Conservation (phyloP, 1,140 invertebrate genomes). For the Penaeus indicus region DNA sequence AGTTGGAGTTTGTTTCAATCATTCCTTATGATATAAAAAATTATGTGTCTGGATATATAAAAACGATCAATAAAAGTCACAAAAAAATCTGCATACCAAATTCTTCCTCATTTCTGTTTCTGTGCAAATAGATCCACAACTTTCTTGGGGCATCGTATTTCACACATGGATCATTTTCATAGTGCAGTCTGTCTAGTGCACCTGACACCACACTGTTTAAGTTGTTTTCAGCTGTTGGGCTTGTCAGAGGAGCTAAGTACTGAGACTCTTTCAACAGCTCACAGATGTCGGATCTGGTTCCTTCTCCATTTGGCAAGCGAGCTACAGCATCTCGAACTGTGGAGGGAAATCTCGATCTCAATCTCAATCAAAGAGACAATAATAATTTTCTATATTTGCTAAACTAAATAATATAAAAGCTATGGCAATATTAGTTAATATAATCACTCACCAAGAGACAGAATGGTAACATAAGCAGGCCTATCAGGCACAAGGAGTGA, state of each 20-base stretch:
- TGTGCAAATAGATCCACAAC: conserved; percentile 91
- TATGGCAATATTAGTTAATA: conserved; percentile 68
- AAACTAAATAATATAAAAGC: neutral
- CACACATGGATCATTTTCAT: conserved; percentile 90
- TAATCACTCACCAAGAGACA: conserved; percentile 76
- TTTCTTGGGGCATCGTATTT: conserved; percentile 90
- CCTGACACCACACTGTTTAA: conserved; percentile 89
- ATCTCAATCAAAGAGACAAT: neutral
- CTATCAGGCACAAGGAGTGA: conserved; percentile 85
- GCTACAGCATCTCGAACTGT: conserved; percentile 90
- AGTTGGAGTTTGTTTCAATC: neutral
- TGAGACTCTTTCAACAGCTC: conserved; percentile 87
- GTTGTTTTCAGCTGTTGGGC: conserved; percentile 76
- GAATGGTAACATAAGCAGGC: conserved; percentile 91
- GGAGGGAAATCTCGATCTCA: conserved; percentile 67
- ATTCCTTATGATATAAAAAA: neutral
- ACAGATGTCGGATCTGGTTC: conserved; percentile 90
- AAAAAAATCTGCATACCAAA: conserved; percentile 74
- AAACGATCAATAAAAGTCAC: neutral
- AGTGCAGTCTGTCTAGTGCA: conserved; percentile 88
- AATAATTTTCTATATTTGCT: neutral
- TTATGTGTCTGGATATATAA: neutral
- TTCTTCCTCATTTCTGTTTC: conserved; percentile 82
- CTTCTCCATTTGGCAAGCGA: conserved; percentile 92
- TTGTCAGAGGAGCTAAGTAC: conserved; percentile 82